These are phyloP conservation scores for Diaprepes abbreviatus DNA, from an alignment of 2,888 invertebrate species.

Conservation along the genomic window DNA sequence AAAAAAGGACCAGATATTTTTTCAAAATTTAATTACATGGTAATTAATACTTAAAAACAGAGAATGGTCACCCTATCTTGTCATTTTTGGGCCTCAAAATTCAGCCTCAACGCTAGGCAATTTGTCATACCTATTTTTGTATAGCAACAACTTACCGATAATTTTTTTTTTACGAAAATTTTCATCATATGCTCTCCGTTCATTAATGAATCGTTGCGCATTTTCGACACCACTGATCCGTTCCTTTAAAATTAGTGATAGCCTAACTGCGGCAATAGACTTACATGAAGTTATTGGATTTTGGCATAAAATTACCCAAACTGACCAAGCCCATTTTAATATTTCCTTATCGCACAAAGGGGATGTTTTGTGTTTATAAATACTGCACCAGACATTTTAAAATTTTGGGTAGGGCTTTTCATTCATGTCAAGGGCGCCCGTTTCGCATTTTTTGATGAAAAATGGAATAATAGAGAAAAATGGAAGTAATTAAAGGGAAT, in stretches of 20 bases:
- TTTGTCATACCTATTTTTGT: too few relatives aligned
- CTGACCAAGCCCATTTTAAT: constrained; percentile 55
- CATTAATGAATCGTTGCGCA: too few relatives aligned
- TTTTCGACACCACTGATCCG: constrained; percentile 25
- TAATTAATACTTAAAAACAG: too few relatives aligned
- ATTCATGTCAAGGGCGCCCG: constrained; percentile 16
- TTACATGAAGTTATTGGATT: constrained; percentile 59
- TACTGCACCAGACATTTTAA: constrained; percentile 30
- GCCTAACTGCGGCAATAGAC: constrained; percentile 34
- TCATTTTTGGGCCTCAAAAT: too few relatives aligned
- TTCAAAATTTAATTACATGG: too few relatives aligned
- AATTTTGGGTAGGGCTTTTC: constrained; percentile 26
- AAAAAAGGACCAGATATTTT: too few relatives aligned
- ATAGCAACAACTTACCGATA: too few relatives aligned
- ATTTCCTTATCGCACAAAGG: constrained; percentile 42
- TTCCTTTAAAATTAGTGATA: constrained; percentile 43
- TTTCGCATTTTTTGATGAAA: constrained; percentile 8
- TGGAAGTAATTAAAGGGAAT: constrained; percentile 9
- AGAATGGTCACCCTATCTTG: too few relatives aligned
- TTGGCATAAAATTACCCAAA: constrained; percentile 54
- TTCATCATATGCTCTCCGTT: too few relatives aligned
- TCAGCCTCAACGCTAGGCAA: too few relatives aligned
- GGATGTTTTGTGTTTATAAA: constrained; percentile 30
- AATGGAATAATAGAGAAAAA: constrained; percentile 15
- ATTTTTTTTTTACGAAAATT: too few relatives aligned